phyloP scores from a whole-genome alignment of 2,797 vertebrate species.

The Pseudotriccus pelzelni region DNA sequence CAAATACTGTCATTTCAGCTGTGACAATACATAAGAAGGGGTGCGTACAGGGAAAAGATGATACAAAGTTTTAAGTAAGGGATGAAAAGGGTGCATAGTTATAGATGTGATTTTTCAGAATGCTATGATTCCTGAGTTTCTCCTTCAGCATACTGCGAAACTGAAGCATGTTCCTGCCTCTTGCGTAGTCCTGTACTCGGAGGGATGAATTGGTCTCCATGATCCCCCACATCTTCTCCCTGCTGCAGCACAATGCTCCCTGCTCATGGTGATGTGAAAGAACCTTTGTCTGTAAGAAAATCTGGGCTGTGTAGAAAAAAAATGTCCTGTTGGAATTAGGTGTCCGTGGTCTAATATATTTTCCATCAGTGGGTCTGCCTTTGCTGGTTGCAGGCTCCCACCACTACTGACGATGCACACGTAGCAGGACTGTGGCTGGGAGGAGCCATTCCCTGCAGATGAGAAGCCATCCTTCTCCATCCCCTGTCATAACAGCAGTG shows the following conservation, averaged over 20 bases:
- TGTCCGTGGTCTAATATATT: background rate
- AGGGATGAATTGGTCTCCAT: fast-evolving
- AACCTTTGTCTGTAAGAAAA: background rate
- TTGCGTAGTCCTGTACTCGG: background rate
- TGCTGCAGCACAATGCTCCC: background rate
- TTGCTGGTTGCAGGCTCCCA: background rate
- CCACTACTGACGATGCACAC: background rate
- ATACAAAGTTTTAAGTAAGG: background rate
- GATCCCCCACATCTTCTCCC: background rate
- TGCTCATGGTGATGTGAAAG: background rate
- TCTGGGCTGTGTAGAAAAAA: background rate
- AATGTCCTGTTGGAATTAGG: background rate
- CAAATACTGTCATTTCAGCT: background rate
- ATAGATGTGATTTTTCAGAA: background rate
- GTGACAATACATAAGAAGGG: background rate
- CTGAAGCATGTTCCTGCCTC: background rate
- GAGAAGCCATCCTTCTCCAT: background rate
- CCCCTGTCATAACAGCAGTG: fast-evolving
- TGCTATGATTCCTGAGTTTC: background rate
- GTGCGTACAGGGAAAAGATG: background rate
- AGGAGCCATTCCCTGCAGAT: fast-evolving
- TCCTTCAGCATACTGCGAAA: background rate
- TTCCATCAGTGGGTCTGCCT: background rate
- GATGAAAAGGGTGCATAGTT: background rate
- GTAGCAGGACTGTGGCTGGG: background rate